A percentile compares a stretch with the other conserved stretches of the same genome.
Conservation (phyloP, 2,113 vertebrate species). For the Meles meles region DNA sequence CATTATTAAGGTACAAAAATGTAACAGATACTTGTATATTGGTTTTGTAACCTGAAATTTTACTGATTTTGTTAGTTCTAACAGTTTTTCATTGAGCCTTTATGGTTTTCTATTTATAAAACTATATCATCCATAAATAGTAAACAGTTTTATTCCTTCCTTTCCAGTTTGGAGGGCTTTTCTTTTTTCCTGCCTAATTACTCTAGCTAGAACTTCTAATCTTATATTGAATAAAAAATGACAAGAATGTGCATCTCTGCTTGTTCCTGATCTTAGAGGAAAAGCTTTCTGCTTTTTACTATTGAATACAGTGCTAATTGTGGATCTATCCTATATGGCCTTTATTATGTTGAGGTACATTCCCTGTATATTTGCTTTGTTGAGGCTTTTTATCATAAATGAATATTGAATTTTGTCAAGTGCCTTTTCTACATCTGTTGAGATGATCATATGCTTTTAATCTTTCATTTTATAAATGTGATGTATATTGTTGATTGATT, state of each 20-base stretch:
- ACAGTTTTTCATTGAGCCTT: neutral
- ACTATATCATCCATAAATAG: neutral
- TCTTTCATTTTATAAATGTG: neutral
- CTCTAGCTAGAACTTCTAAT: neutral
- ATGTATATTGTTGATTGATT: neutral
- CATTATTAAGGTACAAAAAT: neutral
- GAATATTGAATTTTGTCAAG: neutral
- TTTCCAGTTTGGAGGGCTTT: neutral
- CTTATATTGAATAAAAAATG: neutral
- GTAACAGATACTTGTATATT: neutral
- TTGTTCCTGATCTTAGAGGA: neutral
- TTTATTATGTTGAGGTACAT: neutral
- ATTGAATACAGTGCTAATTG: neutral
- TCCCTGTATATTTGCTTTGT: neutral
- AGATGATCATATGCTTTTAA: neutral
- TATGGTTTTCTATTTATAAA: neutral
- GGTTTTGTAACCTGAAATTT: neutral
- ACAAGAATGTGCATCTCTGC: neutral
- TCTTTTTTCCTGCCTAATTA: neutral
- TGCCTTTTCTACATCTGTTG: neutral
- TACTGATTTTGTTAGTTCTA: neutral
- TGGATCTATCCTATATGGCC: neutral
- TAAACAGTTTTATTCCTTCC: neutral
- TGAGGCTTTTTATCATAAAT: neutral
- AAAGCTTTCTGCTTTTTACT: neutral